These are phyloP conservation scores for Drosophila vallismaia DNA, from an alignment of 2,888 invertebrate species.

Conservation along the genomic window DNA sequence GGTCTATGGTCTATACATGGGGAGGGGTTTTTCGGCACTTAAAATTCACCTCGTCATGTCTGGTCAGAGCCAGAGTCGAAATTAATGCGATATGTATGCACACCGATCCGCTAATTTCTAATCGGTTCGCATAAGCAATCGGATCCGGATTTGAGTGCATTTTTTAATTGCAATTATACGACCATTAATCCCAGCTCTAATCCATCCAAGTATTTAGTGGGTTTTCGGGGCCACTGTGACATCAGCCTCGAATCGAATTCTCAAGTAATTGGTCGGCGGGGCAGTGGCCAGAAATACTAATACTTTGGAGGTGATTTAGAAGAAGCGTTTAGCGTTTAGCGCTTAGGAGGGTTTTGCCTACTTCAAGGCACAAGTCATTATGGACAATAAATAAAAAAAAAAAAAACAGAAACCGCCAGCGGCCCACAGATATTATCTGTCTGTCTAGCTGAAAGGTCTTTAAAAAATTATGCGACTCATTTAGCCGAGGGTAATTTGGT, in stretches of 20 bases:
- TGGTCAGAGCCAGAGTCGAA: slow-evolving; percentile 5
- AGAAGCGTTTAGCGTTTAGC: not conserved
- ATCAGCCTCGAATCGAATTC: not conserved
- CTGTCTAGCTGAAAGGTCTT: slow-evolving; percentile 22
- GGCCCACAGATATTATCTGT: slow-evolving; percentile 15
- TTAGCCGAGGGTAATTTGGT: slow-evolving; percentile 13
- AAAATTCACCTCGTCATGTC: slow-evolving; percentile 63
- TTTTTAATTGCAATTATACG: slow-evolving; percentile 15
- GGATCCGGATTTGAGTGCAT: slow-evolving; percentile 10
- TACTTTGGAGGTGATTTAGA: too few species aligned
- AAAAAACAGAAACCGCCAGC: slow-evolving; percentile 7
- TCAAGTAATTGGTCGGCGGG: not conserved
- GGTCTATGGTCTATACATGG: slow-evolving; percentile 1
- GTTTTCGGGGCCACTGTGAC: slow-evolving; percentile 1
- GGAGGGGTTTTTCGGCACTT: slow-evolving; percentile 26
- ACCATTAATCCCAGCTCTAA: not conserved
- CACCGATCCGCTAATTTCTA: slow-evolving; percentile 54
- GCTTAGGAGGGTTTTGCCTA: not conserved
- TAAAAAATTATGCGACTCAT: slow-evolving; percentile 37
- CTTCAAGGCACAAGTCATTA: slow-evolving; percentile 1
- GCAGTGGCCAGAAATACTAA: not conserved
- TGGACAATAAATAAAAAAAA: not conserved
- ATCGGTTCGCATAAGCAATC: slow-evolving; percentile 15
- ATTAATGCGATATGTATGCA: slow-evolving; percentile 59
- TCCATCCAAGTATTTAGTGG: not conserved